Conservation (phyloP, 2,888 invertebrate species). For the Diloba caeruleocephala region DNA sequence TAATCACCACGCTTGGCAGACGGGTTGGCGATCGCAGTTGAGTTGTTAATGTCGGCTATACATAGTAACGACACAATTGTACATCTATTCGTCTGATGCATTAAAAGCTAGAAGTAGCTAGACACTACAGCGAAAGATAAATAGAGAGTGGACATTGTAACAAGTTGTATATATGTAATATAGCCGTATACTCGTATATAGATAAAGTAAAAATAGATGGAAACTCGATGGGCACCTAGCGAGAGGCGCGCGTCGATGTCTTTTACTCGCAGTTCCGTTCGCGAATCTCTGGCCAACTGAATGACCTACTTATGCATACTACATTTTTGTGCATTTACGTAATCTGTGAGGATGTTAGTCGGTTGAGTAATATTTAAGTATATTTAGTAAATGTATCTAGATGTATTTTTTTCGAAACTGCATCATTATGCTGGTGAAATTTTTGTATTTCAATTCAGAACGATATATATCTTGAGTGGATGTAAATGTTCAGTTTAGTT, state of each 20-base stretch:
- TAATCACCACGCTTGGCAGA: too few relatives aligned
- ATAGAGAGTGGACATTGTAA: conserved; percentile 48
- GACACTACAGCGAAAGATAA: conserved; percentile 22
- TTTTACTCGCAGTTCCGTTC: conserved; percentile 54
- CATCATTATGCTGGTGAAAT: conserved; percentile 40
- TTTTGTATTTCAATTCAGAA: conserved; percentile 23
- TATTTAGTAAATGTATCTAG: conserved; percentile 33
- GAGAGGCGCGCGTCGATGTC: conserved; percentile 59
- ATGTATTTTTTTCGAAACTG: neutral
- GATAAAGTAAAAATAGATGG: conserved; percentile 63
- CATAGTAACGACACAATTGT: neutral
- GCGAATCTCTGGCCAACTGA: conserved; percentile 52
- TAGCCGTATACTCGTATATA: conserved; percentile 26
- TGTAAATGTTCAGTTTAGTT: neutral
- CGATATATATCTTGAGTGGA: conserved; percentile 7
- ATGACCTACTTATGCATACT: conserved; percentile 61
- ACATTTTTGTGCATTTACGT: conserved; percentile 61
- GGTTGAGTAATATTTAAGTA: conserved; percentile 57
- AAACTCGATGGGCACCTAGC: conserved; percentile 53
- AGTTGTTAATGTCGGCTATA: too few relatives aligned
- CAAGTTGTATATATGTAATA: conserved; percentile 49
- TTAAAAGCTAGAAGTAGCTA: neutral
- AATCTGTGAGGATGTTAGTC: conserved; percentile 56
- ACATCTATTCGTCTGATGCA: neutral
- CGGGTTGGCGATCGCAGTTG: too few relatives aligned